These are phyloP conservation scores for Mycteria americana DNA, from an alignment of 2,797 vertebrate species.

Conservation along the genomic window DNA sequence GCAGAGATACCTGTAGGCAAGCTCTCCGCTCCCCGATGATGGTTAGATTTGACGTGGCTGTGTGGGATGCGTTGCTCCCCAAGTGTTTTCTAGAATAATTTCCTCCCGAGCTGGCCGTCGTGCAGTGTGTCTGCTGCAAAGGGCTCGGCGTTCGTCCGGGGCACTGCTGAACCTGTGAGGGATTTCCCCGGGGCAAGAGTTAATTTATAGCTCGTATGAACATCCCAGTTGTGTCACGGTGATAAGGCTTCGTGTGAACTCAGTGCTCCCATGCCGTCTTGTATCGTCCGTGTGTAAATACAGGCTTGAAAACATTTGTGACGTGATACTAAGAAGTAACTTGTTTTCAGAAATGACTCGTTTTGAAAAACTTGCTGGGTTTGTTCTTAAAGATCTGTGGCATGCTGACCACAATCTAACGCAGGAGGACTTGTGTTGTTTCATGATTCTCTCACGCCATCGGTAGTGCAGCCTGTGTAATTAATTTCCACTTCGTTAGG, in stretches of 20 bases:
- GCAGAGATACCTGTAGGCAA: not conserved
- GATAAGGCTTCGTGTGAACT: not conserved
- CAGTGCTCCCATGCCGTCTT: not conserved
- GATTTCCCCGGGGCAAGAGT: not conserved
- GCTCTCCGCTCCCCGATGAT: rapidly evolving
- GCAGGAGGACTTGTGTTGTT: not conserved
- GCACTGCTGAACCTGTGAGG: not conserved
- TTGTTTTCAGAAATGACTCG: not conserved
- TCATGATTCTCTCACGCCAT: not conserved
- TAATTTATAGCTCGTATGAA: not conserved
- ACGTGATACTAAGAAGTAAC: not conserved
- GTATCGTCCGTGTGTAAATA: not conserved
- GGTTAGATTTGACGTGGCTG: not conserved
- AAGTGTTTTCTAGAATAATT: not conserved
- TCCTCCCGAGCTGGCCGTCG: not conserved
- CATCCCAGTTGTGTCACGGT: too few relatives aligned
- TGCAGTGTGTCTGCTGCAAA: not conserved
- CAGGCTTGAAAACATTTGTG: not conserved
- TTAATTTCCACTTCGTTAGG: not conserved
- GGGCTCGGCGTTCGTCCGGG: rapidly evolving
- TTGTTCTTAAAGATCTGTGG: not conserved
- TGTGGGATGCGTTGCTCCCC: not conserved
- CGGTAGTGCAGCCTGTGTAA: not conserved
- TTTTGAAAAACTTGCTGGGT: not conserved
- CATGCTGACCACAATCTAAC: rapidly evolving